Evolutionary conservation across 2,888 invertebrate genomes (phyloP).

Genomic region (Perithous albicinctus): DNA sequence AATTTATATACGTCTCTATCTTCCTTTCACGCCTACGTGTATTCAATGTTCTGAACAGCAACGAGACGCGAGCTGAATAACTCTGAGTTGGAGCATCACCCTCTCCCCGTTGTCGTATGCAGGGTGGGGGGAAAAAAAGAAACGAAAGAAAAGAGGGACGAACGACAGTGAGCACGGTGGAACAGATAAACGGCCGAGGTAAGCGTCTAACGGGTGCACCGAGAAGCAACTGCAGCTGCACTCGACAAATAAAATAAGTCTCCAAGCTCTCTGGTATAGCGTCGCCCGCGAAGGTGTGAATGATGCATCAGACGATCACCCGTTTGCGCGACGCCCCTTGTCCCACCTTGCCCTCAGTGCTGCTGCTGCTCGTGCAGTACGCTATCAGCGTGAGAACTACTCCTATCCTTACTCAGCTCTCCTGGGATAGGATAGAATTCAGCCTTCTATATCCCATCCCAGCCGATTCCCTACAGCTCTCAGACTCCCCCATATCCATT

Average conservation of each 20-base stretch:
- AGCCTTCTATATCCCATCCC: constrained; percentile 16
- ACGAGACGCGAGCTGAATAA: constrained; percentile 64
- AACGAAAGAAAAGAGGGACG: constrained; percentile 43
- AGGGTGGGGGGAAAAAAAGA: background rate
- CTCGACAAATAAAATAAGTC: constrained; percentile 67
- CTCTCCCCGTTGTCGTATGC: constrained; percentile 22
- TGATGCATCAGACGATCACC: constrained; percentile 69
- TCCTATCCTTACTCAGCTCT: constrained; percentile 20
- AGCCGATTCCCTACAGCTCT: constrained; percentile 35
- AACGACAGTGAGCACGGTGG: constrained; percentile 58
- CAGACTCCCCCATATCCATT: constrained; percentile 7
- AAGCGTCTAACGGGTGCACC: constrained; percentile 64
- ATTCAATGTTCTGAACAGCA: constrained; percentile 19
- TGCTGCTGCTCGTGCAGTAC: constrained; percentile 29
- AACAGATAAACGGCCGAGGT: constrained; percentile 63
- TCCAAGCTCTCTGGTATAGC: constrained; percentile 42
- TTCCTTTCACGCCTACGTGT: constrained; percentile 44
- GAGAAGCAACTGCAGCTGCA: constrained; percentile 59
- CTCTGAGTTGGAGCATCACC: constrained; percentile 57
- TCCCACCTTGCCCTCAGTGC: background rate
- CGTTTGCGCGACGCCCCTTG: constrained; percentile 28
- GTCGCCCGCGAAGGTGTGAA: constrained; percentile 68
- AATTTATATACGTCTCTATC: constrained; percentile 48
- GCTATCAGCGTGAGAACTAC: constrained; percentile 54
- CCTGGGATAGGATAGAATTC: too few species aligned